These are phyloP conservation scores for Anolis sagrei DNA, from an alignment of 2,113 vertebrate species.

Conservation along the genomic window DNA sequence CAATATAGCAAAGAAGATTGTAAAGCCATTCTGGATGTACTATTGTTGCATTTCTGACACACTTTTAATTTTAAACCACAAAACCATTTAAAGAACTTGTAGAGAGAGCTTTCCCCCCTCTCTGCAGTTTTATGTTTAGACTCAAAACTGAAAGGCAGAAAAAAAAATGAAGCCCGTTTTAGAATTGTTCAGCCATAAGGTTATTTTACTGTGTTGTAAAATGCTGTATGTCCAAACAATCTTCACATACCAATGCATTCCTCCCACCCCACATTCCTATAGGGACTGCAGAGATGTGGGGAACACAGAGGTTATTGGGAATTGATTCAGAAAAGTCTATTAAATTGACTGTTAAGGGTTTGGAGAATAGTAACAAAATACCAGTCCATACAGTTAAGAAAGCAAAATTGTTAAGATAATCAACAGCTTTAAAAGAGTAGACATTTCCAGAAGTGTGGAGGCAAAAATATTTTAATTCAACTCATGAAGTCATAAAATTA, in stretches of 20 bases:
- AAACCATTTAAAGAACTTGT: background rate
- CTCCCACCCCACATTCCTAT: background rate
- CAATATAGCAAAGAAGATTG: background rate
- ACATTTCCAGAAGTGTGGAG: background rate
- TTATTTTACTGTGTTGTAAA: background rate
- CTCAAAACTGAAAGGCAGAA: background rate
- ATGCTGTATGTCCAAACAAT: background rate
- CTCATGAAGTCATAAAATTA: background rate
- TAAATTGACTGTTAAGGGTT: no score
- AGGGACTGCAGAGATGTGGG: no score
- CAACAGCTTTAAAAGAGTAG: background rate
- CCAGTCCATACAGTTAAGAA: background rate
- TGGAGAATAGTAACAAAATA: background rate
- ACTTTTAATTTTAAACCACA: background rate
- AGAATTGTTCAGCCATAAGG: background rate
- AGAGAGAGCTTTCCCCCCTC: background rate
- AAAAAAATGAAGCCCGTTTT: background rate
- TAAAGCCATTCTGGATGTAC: background rate
- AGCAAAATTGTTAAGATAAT: background rate
- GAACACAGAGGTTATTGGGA: background rate
- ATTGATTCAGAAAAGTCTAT: background rate
- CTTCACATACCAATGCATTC: background rate
- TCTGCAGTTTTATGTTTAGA: background rate
- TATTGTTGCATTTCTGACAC: background rate
- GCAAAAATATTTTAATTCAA: background rate